These are phyloP conservation scores for Drosophila mulleri DNA, from an alignment of 2,888 invertebrate genomes.

Conservation along the genomic window DNA sequence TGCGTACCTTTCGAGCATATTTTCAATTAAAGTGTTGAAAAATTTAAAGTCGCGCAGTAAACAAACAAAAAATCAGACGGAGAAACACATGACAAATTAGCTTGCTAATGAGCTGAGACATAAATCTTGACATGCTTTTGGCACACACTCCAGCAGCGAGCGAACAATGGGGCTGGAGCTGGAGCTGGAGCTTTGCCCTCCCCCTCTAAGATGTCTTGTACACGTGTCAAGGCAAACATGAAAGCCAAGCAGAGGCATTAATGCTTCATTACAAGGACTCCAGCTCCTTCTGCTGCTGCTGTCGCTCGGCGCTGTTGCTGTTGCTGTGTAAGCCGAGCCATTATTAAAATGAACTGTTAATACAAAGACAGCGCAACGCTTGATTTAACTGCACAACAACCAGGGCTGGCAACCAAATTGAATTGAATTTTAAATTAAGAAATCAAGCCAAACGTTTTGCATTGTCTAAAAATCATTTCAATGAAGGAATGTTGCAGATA, in stretches of 20 bases:
- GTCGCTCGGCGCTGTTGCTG: constrained; percentile 1
- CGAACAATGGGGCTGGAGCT: constrained; percentile 36
- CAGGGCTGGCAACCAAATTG: constrained; percentile 37
- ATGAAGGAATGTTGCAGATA: not conserved
- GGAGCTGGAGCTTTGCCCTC: constrained; percentile 1
- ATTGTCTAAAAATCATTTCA: not conserved
- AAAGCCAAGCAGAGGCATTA: constrained; percentile 64
- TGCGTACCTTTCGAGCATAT: constrained; percentile 18
- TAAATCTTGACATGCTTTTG: constrained; percentile 77
- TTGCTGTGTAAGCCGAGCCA: constrained; percentile 35
- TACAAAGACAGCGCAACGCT: constrained; percentile 63
- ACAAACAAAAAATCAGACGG: not conserved
- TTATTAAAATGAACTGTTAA: constrained; percentile 79
- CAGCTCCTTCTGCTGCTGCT: constrained; percentile 2
- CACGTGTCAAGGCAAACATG: constrained; percentile 73
- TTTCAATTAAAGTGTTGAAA: constrained; percentile 80
- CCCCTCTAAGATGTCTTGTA: constrained; percentile 32
- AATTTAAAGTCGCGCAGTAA: constrained; percentile 62
- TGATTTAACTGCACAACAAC: constrained; percentile 53
- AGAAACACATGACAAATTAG: constrained; percentile 78
- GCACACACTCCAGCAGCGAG: constrained; percentile 55
- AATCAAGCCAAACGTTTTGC: constrained; percentile 11
- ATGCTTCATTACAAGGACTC: constrained; percentile 70
- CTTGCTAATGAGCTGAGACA: constrained; percentile 80
- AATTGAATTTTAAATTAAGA: constrained; percentile 52